A percentile compares a stretch with the other conserved stretches of the same genome.
Evolutionary conservation across 2,113 vertebrate genomes (phyloP).

Genomic region (Tupaia chinensis): DNA sequence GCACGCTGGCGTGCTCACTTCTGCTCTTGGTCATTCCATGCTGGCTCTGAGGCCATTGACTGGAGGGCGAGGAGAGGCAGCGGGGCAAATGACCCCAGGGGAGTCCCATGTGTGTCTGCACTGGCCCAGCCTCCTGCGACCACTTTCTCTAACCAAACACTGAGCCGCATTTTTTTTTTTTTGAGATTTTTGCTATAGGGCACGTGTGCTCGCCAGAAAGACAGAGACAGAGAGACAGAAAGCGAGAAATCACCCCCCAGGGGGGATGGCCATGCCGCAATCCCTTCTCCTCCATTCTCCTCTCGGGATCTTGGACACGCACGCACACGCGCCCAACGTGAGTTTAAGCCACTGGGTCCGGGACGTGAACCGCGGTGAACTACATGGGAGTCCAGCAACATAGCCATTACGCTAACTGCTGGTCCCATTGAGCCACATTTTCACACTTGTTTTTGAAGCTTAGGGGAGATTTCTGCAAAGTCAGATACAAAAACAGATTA

Average conservation of each 20-base stretch:
- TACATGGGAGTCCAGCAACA: too few relatives aligned
- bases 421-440: neutral
- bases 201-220: too few relatives aligned
- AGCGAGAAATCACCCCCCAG: too few relatives aligned
- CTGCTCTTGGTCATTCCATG: neutral
- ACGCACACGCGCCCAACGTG: too few relatives aligned
- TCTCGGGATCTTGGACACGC: too few relatives aligned
- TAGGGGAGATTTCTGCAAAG: neutral
- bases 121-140: neutral
- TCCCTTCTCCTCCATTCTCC: too few relatives aligned
- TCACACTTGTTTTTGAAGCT: neutral
- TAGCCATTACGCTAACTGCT: too few relatives aligned
- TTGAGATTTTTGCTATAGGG: neutral
- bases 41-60: neutral
- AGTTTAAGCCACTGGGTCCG: too few relatives aligned
- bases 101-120: neutral
- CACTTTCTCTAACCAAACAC: neutral
- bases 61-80: neutral
- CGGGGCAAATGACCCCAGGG: neutral
- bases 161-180: neutral
- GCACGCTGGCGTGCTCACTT: neutral
- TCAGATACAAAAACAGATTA: neutral
- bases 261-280: too few relatives aligned
- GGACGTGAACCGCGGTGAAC: too few relatives aligned
- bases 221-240: too few relatives aligned